phyloP scores from a whole-genome alignment of 2,888 invertebrate genomes.

The Ecliptopera silaceata region DNA sequence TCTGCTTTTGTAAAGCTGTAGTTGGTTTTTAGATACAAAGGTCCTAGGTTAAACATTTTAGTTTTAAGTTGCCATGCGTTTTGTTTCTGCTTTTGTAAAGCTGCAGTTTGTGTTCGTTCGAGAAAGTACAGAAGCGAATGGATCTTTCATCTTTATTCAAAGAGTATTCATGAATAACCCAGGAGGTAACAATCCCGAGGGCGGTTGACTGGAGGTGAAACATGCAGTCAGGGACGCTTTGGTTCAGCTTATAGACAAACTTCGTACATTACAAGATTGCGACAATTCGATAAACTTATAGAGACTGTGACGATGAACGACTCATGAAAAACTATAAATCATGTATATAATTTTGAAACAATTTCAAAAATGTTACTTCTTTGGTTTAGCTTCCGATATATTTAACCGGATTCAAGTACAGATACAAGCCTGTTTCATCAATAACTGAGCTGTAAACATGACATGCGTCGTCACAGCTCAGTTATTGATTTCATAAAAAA shows the following conservation, averaged over 20 bases:
- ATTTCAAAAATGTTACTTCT: too few relatives aligned
- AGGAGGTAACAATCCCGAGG: constrained; percentile 65
- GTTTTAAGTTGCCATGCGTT: constrained; percentile 20
- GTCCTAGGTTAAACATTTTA: constrained; percentile 47
- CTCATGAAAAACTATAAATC: too few relatives aligned
- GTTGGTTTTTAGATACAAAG: constrained; percentile 40
- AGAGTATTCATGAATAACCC: constrained; percentile 74
- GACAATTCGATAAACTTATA: constrained; percentile 40
- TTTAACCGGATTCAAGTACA: too few relatives aligned
- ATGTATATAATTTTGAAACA: too few relatives aligned
- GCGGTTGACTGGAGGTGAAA: constrained; percentile 57
- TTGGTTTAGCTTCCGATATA: too few relatives aligned
- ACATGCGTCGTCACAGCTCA: too few relatives aligned
- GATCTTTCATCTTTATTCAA: constrained; percentile 77
- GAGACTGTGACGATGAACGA: too few relatives aligned
- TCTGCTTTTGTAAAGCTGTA: constrained; percentile 25
- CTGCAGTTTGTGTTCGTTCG: constrained; percentile 25
- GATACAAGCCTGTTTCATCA: too few relatives aligned
- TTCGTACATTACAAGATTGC: constrained; percentile 59
- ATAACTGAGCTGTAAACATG: too few relatives aligned
- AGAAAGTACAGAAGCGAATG: constrained; percentile 33
- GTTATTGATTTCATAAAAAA: too few relatives aligned
- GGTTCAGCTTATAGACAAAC: constrained; percentile 56
- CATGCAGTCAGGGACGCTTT: constrained; percentile 52
- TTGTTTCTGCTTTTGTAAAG: constrained; percentile 31